A percentile compares a stretch with the other conserved stretches of the same genome.
These are phyloP conservation scores for Cathartes aura DNA, from an alignment of 2,113 vertebrate species.

Conservation along the genomic window DNA sequence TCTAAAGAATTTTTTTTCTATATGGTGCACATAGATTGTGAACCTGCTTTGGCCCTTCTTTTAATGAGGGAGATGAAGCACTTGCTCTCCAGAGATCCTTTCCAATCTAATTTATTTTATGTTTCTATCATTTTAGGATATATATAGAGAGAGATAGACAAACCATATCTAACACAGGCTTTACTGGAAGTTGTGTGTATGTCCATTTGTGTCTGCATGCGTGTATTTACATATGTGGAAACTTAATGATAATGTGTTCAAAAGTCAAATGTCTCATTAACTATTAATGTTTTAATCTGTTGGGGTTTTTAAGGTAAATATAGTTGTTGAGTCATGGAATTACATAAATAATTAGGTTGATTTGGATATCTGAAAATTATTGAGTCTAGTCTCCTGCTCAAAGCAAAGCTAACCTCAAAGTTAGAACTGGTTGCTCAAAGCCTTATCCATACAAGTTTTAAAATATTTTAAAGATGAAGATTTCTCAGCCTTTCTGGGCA, in stretches of 20 bases:
- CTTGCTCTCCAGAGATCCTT: not conserved
- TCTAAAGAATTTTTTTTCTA: not conserved
- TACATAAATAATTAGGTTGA: not conserved
- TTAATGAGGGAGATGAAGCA: not conserved
- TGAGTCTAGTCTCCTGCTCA: not conserved
- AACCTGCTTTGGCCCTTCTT: not conserved
- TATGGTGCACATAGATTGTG: not conserved
- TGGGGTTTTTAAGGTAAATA: not conserved
- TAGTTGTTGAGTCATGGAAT: not conserved
- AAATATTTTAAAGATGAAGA: not conserved
- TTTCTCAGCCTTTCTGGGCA: not conserved
- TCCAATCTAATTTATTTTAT: not conserved
- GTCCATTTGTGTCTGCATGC: not conserved
- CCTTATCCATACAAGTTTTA: not conserved
- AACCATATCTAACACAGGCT: not conserved
- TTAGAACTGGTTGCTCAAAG: not conserved
- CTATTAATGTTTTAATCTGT: not conserved
- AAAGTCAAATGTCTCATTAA: not conserved
- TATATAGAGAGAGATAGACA: accelerated
- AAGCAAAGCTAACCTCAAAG: not conserved
- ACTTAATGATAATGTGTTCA: not conserved
- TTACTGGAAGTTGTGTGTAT: not conserved
- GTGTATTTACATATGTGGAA: not conserved
- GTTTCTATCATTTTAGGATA: not conserved
- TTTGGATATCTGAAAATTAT: not conserved